Evolutionary conservation across 2,797 vertebrate species (phyloP).

Genomic region (Rhadinocentrus ornatus): DNA sequence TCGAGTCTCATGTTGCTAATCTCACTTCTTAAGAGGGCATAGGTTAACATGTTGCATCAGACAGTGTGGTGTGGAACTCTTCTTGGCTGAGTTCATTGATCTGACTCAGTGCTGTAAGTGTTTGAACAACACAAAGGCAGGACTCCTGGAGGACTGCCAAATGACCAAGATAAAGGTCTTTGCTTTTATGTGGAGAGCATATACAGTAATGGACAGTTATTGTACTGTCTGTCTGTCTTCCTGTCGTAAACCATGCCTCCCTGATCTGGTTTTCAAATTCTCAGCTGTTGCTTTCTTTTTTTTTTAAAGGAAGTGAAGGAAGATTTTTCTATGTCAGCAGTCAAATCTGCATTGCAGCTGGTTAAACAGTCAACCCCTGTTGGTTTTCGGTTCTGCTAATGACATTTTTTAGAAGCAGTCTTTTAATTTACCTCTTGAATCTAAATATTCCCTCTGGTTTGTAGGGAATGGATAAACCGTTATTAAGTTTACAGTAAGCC

Average conservation of each 20-base stretch:
- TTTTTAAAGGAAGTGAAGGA: constrained; percentile 39
- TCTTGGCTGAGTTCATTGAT: constrained; percentile 46
- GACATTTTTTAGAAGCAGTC: background rate
- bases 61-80: constrained; percentile 33
- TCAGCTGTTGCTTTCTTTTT: constrained; percentile 21
- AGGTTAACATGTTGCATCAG: constrained; percentile 54
- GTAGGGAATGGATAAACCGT: background rate
- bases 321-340: constrained; percentile 28
- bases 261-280: background rate
- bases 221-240: constrained; percentile 21
- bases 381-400: background rate
- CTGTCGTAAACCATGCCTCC: constrained; percentile 5
- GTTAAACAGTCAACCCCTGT: background rate
- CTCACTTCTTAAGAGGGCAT: constrained; percentile 37
- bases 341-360: background rate
- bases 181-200: constrained; percentile 17
- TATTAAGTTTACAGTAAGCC: background rate
- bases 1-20: constrained; percentile 34
- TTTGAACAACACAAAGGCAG: constrained; percentile 33
- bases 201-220: constrained; percentile 38
- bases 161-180: constrained; percentile 48
- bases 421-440: background rate
- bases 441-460: background rate
- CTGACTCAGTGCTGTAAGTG: constrained; percentile 24
- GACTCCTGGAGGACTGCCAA: constrained; percentile 39